Evolutionary conservation across 2,888 invertebrate genomes (phyloP).

Genomic region (Cheilosia impressa): DNA sequence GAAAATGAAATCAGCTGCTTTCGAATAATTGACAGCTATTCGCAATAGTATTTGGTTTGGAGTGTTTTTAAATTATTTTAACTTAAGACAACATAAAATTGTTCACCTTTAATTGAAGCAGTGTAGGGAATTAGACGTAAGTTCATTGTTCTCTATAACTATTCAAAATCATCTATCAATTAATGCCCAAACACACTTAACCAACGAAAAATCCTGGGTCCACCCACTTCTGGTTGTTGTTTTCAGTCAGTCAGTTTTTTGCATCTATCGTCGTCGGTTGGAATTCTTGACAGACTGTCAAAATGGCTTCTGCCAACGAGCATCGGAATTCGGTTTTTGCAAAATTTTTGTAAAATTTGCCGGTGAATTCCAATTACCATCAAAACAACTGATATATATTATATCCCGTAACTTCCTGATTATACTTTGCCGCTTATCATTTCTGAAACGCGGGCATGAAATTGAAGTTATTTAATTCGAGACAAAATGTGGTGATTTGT

Average conservation of each 20-base stretch:
- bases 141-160: not conserved
- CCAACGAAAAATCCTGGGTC: not conserved
- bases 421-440: not conserved
- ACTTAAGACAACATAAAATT: slow-evolving; percentile 1
- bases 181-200: not conserved
- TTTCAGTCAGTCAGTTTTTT: slow-evolving; percentile 31
- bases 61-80: slow-evolving; percentile 9
- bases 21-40: slow-evolving; percentile 43
- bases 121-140: slow-evolving; percentile 3
- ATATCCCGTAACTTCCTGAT: not conserved
- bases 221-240: slow-evolving; percentile 17
- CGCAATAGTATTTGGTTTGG: not conserved
- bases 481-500: slow-evolving; percentile 41
- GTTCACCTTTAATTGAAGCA: not conserved
- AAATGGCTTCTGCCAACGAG: slow-evolving; percentile 69
- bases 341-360: slow-evolving; percentile 27
- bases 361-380: slow-evolving; percentile 28
- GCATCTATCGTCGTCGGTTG: slow-evolving; percentile 27
- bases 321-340: slow-evolving; percentile 6
- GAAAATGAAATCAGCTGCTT: slow-evolving; percentile 45
- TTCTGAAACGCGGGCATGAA: not conserved
- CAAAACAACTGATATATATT: not conserved
- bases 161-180: not conserved
- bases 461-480: not conserved
- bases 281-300: slow-evolving; percentile 58